phyloP scores from a whole-genome alignment of 1,140 invertebrate genomes.

The Copidosoma floridanum region DNA sequence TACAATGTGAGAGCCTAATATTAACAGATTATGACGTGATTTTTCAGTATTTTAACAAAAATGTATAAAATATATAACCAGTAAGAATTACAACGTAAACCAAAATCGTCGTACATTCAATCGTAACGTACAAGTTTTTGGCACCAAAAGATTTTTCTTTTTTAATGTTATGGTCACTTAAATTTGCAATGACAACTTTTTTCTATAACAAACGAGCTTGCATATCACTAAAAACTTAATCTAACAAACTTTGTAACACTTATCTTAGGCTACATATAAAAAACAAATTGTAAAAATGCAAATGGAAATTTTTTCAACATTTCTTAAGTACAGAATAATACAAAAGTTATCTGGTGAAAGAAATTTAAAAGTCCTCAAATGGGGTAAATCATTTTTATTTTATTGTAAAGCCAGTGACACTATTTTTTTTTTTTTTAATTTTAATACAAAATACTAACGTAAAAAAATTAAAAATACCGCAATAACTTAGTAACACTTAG shows the following conservation, averaged over 20 bases:
- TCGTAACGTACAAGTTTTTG: slow-evolving; percentile 13
- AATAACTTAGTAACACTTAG: not conserved
- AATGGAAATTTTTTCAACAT: slow-evolving; percentile 4
- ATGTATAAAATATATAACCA: slow-evolving; percentile 11
- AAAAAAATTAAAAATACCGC: slow-evolving; percentile 1
- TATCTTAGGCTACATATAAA: no score
- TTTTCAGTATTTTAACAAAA: slow-evolving; percentile 15
- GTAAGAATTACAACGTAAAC: slow-evolving; percentile 17
- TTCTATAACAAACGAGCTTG: slow-evolving; percentile 12
- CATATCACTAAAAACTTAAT: slow-evolving; percentile 13
- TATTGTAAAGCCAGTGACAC: not conserved
- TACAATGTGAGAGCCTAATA: slow-evolving; percentile 17
- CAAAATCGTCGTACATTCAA: slow-evolving; percentile 11
- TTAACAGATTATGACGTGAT: slow-evolving; percentile 9
- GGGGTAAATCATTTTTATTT: no score
- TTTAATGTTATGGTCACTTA: no score
- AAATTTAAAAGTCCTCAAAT: no score
- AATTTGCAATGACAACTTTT: slow-evolving; percentile 8
- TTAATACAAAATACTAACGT: not conserved
- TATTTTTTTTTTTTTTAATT: not conserved
- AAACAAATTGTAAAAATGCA: no score
- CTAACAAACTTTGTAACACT: slow-evolving; percentile 7
- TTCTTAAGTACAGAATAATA: slow-evolving; percentile 27
- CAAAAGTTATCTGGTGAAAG: no score
- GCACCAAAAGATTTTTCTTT: no score